A percentile compares a stretch with the other conserved stretches of the same genome.
Conservation (phyloP, 2,888 invertebrate genomes). For the Epinotia nisella region DNA sequence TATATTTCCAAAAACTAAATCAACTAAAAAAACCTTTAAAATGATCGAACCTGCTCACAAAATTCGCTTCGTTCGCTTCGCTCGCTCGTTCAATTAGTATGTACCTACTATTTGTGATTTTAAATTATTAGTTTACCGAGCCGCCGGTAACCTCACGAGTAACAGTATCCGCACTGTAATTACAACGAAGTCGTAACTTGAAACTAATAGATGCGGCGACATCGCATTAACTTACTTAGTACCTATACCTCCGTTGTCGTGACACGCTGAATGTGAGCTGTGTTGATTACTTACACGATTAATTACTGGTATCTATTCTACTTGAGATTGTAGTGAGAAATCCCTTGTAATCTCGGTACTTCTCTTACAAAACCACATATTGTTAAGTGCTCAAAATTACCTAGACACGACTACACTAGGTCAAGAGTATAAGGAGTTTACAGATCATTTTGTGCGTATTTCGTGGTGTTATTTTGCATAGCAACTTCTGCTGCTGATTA, state of each 20-base stretch:
- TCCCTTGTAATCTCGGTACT: not conserved
- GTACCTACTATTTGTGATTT: too few species aligned
- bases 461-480: too few species aligned
- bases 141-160: not conserved
- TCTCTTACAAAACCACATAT: not conserved
- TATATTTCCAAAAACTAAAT: too few species aligned
- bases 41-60: too few species aligned
- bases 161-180: not conserved
- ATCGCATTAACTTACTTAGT: constrained; percentile 21
- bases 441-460: too few species aligned
- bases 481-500: too few species aligned
- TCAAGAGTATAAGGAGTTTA: too few species aligned
- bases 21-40: too few species aligned
- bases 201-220: constrained; percentile 4
- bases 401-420: too few species aligned
- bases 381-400: too few species aligned
- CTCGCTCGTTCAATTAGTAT: too few species aligned
- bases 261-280: not conserved
- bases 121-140: not conserved
- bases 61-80: too few species aligned
- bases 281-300: constrained; percentile 13
- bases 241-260: not conserved
- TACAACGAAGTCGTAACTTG: constrained; percentile 5
- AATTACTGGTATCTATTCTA: not conserved
- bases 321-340: not conserved